Base-by-base conservation (phyloP, 2,888 invertebrate genomes). In the Plebejus argus region DNA sequence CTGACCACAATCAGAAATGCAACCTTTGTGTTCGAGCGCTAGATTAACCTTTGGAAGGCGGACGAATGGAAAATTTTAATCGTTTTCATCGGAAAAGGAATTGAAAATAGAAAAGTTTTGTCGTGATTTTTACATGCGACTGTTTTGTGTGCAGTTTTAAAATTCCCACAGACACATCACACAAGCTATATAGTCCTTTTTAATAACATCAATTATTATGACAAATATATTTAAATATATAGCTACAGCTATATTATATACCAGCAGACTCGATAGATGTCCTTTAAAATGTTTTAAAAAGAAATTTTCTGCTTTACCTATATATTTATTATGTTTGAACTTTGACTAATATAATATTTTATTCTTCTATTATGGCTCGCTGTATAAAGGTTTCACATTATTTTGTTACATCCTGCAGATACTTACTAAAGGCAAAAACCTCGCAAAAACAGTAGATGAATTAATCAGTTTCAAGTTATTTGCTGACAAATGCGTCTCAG, bases 1-100 rank as follows among this genome's bases (percentile, higher is more conserved):
- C 56, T 76, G 79, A 79, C 79, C 79, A 23, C 39, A 28, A 12
- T 10, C n/a, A 49, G n/a, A 39, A n/a, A 66, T 12, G 0, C 12
- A 5, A 74, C 28, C 33, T 76, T 39, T 28, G 58, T 58, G 12
- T 58, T 39, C 58, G 76, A n/a, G 23, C 45, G n/a, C 33, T 33
- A 66, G 66, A 66, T 66, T 66, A 33, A 66, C 28, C 28, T 66
- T 66, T 66, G 6, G 28, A 66, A 66, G 66, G 66, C 66, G 66
- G 33, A 28, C 28, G 66, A 33, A 66, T 66, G 66, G 66, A 66
- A 66, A 66, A 66, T 33, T 66, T 66, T 66, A 66, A 66, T 66
- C 66, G 66, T 66, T 66, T 66, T 33, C 66, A 66, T 66, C 28
- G 66, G 28, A 66, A 66, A 28, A 66, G 18, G 28, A 66, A 66